Evolutionary conservation across 2,888 invertebrate genomes (phyloP).

Genomic region (Leucania comma): DNA sequence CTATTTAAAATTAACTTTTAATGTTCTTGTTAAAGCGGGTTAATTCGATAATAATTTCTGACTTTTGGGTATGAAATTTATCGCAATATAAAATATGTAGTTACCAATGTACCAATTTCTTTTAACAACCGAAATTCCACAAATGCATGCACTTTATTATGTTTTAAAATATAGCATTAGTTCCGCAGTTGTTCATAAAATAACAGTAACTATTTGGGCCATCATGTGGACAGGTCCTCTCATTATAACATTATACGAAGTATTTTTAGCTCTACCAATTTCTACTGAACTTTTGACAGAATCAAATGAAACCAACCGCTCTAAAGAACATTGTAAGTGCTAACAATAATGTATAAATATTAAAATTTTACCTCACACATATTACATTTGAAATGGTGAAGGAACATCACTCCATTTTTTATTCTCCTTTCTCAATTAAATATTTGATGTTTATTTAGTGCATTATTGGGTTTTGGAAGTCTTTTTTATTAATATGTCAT

Average conservation of each 20-base stretch:
- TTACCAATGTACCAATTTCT: slow-evolving; percentile 22
- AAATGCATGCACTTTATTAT: slow-evolving; percentile 5
- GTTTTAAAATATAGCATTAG: slow-evolving; percentile 13
- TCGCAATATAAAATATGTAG: not conserved
- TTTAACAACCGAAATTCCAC: slow-evolving; percentile 11
- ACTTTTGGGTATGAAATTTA: not conserved
- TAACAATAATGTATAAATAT: not conserved
- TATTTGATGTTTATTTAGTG: too few relatives aligned
- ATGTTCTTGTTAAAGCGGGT: too few relatives aligned
- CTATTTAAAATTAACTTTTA: too few relatives aligned
- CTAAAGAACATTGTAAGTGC: slow-evolving; percentile 17
- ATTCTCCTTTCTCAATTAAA: not conserved
- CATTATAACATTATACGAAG: not conserved
- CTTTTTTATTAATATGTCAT: too few relatives aligned
- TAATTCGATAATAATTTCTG: not conserved
- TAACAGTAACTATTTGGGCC: not conserved
- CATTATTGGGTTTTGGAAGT: too few relatives aligned
- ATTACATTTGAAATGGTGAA: too few relatives aligned
- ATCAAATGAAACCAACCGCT: slow-evolving; percentile 1
- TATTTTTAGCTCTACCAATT: slow-evolving; percentile 13
- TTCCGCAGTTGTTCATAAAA: slow-evolving; percentile 9
- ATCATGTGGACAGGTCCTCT: slow-evolving; percentile 11
- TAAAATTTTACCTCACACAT: not conserved
- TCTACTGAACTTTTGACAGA: not conserved
- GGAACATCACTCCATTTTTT: too few relatives aligned